Base-by-base conservation (phyloP, 35 echinoderm and acorn worm species). In the Ptychodera flava region DNA sequence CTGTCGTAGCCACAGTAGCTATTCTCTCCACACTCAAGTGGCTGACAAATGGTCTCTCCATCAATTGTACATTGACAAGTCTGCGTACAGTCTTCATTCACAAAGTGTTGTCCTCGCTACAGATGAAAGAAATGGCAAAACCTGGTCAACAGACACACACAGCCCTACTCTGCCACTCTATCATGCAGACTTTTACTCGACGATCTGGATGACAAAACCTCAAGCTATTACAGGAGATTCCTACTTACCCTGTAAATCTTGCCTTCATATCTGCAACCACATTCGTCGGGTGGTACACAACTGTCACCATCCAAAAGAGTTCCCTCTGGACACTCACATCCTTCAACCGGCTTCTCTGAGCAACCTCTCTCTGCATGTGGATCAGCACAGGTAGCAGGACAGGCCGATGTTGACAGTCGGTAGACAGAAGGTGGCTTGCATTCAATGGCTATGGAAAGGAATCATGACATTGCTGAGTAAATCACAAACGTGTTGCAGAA, bases 251-350 rank as follows among this genome's bases (percentile, higher is more conserved):
- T n/a, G 84, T 86, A 86, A 29, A 31, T 86, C 12, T 53, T 85
- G 16, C 86, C 83, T 86, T 53, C 87, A 64, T 78, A 78, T 15
- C 36, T 37, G 79, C 95, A 97, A 0, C 95, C 95, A 89, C 95
- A 97, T 31, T 91, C 78, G 30, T 52, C 86, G 32, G 86, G 89
- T 37, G 93, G 88, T n/a, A 93, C 89, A 78, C 95, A 97, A 2
- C 87, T 31, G 30, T 91, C 87, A 78, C 92, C 92, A 38, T 93
- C 92, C 77, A 81, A 79, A 1, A 97, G 79, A 83, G 79, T 35
- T 15, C 87, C 95, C 34, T 93, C 92, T 33, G 89, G 89, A 89
- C 95, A 97, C 15, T 81, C 78, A 38, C 95, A 97, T 15, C 92
- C 90, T 36, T 97, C 94, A 31, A 89, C 85, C 34, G 91, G 93